A percentile compares a stretch with the other conserved stretches of the same genome.
These are phyloP conservation scores for Dendronephthya gigantea DNA, from an alignment of 64 coral and sea anemone genomes.

Conservation along the genomic window DNA sequence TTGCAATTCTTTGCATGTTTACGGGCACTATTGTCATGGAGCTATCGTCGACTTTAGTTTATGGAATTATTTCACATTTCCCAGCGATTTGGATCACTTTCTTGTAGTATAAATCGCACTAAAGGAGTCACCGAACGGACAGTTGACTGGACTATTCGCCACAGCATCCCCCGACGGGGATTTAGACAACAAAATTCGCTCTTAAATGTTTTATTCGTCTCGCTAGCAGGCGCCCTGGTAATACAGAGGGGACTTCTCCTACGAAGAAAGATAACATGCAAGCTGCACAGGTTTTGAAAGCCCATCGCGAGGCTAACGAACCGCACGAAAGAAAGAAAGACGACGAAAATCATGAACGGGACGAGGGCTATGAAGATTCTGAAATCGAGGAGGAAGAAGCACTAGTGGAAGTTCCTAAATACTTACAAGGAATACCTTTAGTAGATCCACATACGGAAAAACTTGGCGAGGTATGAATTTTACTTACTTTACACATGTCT, in stretches of 20 bases:
- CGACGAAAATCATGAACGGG: not conserved
- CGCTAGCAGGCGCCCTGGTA: not conserved
- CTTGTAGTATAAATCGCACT: not conserved
- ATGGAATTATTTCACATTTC: not conserved
- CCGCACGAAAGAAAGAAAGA: not conserved
- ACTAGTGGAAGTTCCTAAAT: not conserved
- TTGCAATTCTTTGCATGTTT: constrained; percentile 15
- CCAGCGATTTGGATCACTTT: not conserved
- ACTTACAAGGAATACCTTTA: not conserved
- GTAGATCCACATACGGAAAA: not conserved
- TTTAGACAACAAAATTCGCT: not conserved
- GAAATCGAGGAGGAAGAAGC: not conserved
- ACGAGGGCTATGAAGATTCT: not conserved
- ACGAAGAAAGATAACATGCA: not conserved
- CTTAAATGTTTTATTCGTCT: constrained; percentile 16
- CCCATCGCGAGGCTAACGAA: not conserved
- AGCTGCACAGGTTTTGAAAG: not conserved
- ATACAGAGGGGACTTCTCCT: not conserved
- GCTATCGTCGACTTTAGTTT: not conserved
- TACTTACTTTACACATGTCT: too few species aligned
- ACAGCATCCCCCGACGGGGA: not conserved
- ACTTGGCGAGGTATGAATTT: not conserved
- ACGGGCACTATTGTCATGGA: not conserved
- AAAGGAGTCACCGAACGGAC: not conserved
- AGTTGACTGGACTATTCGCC: not conserved